Percentiles rank a stretch among this genome's conserved stretches.
Conservation (phyloP, 2,888 invertebrate genomes). For the Orgyia antiqua region DNA sequence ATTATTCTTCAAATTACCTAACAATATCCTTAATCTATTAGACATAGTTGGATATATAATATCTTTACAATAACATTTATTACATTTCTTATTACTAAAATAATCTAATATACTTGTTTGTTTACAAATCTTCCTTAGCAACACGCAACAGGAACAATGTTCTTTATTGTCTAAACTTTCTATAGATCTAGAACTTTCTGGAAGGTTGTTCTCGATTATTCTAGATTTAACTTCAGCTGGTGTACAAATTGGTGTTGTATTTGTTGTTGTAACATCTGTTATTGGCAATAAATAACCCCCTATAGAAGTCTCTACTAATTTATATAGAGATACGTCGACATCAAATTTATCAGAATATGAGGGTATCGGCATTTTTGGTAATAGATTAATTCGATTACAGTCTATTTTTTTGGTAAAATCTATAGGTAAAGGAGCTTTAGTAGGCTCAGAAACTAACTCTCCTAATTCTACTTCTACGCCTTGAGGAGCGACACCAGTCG, state of each 20-base stretch:
- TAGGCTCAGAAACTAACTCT: slow-evolving; percentile 10
- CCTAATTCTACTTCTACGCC: slow-evolving; percentile 29
- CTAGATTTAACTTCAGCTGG: slow-evolving; percentile 8
- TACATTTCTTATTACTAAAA: slow-evolving; percentile 28
- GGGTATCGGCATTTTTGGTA: slow-evolving; percentile 1
- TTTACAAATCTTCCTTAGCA: slow-evolving; percentile 43
- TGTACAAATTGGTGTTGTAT: slow-evolving; percentile 24
- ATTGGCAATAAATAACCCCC: slow-evolving; percentile 43
- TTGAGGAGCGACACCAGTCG: slow-evolving; percentile 30
- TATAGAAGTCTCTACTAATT: slow-evolving; percentile 35
- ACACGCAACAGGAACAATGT: slow-evolving; percentile 55
- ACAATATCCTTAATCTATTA: slow-evolving; percentile 46
- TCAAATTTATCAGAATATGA: slow-evolving; percentile 17
- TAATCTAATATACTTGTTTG: slow-evolving; percentile 54
- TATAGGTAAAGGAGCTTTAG: slow-evolving; percentile 43
- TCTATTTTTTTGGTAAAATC: slow-evolving; percentile 38
- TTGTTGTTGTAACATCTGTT: slow-evolving; percentile 23
- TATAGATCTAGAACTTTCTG: slow-evolving; percentile 6
- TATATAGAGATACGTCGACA: slow-evolving; percentile 22
- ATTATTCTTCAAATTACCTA: slow-evolving; percentile 36
- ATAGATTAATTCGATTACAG: slow-evolving; percentile 13
- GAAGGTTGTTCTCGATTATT: neutral
- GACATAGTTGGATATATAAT: slow-evolving; percentile 41
- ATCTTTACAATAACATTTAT: slow-evolving; percentile 41
- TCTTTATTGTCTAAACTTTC: slow-evolving; percentile 2